Evolutionary conservation across 2,888 invertebrate genomes (phyloP), one percentile per base, ranked within the genome.

Genomic region (Archips crataeganus): DNA sequence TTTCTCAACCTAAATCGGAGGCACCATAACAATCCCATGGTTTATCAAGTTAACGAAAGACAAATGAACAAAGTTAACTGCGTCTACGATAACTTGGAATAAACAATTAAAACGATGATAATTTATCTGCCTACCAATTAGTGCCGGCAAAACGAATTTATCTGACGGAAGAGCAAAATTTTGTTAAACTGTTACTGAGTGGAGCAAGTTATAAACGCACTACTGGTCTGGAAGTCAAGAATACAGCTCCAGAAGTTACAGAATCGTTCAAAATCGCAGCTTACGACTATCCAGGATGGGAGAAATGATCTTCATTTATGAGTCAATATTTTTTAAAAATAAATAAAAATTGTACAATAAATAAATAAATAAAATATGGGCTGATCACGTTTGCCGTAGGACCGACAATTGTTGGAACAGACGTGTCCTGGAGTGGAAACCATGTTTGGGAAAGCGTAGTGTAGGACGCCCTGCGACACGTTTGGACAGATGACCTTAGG

Each of bases 121-220:
- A 89, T 86, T 89, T 85, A 88, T 87, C 84, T 79, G 86, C 80
- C 75, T 80, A 77, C 84, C 86, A 90, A 90, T 90, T 89, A 90
- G 85, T 78, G 81, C 79, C 71, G 79, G 73, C 77, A 78, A 81
- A 82, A 85, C 82, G 84, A 87, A 87, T 85, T 87, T 84, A 81
- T 81, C 75, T 78, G 78, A 77, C 79, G 78, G 79, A 81, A 81
- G 78, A 79, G 77, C 71, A 76, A 80, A 79, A 81, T 80, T 80
- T 82, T 79, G 81, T 80, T 79, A 76, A 77, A 81, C 79, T 80
- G 77, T 70, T 67, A 13, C 9, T 32, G 15, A 57, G 34, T 61
- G 71, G 61, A 6, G 54, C 45, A 67, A 62, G 72, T 63, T 65
- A 39, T 57, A 57, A 49, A 65, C 64, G 39, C 32, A 13, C 32